Evolutionary conservation across 2,797 vertebrate species (phyloP), one percentile per base, ranked within the genome.

Genomic region (Cryptoprocta ferox): DNA sequence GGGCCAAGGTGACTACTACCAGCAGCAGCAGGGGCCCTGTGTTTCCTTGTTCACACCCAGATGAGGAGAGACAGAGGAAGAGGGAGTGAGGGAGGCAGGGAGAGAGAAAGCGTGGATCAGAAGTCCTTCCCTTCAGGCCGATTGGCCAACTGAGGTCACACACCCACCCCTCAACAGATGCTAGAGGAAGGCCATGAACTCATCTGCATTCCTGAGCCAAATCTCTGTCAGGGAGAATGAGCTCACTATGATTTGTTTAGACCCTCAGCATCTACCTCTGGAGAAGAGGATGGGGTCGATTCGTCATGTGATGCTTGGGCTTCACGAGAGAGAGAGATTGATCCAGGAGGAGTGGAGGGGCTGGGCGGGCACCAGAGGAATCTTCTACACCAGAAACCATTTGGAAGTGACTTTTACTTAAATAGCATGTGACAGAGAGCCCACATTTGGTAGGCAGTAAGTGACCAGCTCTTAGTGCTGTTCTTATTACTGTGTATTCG

Each of bases 371-470:
- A 75, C 35, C 6, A 45, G 76, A 84, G 8, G 19, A 4, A 0
- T 71, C 26, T 19, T 32, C 42, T 10, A 83, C 21, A 32, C 24
- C 26, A 61, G 61, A 35, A 76, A 11, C 56, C 24, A 15, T 37
- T 13, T 42, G 19, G 26, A 59, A 39, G 75, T 42, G 30, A 16
- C 66, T 37, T 37, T 50, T 78, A 2, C 3, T 2, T 10, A 13
- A 32, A 13, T 7, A 32, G 59, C 26, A 9, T 3, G 0, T 0
- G 7, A 14, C 39, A 45, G 9, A 8, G 45, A 42, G 53, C 35
- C 56, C 48, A 0, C 19, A 10, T 2, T 32, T 0, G 0, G 39
- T 3, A 61, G 45, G 66, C 0, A 45, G 42, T 18, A 56, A 14
- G 18, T 5, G 65, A 15, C 66, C 50, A n/a, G 48, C 19, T 32